These are phyloP conservation scores for Poecilia picta DNA, from an alignment of 2,797 vertebrate species.

Conservation along the genomic window DNA sequence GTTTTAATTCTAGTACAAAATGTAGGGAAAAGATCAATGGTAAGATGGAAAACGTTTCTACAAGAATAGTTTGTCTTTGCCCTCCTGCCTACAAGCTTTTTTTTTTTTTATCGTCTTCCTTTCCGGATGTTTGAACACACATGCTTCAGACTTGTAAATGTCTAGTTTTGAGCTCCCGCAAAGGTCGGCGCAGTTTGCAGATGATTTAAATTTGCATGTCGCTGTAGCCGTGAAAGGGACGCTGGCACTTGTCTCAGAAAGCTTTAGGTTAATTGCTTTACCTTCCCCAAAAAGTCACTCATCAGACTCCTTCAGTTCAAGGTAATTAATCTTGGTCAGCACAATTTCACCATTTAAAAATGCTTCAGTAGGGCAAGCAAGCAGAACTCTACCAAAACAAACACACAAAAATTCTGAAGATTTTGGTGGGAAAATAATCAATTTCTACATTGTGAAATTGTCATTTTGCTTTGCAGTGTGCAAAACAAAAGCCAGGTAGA, in stretches of 20 bases:
- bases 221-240: background rate
- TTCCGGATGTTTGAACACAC: background rate
- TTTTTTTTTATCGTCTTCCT: background rate
- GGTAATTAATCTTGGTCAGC: slow-evolving; percentile 3
- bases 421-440: background rate
- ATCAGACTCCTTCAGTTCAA: background rate
- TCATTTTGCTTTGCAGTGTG: slow-evolving; percentile 44
- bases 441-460: slow-evolving; percentile 17
- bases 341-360: slow-evolving; percentile 1
- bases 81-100: background rate
- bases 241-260: background rate
- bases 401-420: background rate
- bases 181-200: slow-evolving; percentile 2
- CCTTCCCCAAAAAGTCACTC: background rate
- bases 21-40: too few relatives aligned
- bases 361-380: background rate
- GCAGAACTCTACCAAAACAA: background rate
- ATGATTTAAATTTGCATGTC: slow-evolving; percentile 3
- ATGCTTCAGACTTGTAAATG: background rate
- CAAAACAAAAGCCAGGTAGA: slow-evolving; percentile 2
- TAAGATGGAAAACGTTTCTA: background rate
- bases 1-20: background rate
- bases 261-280: slow-evolving; percentile 1
- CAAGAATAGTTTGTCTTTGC: background rate
- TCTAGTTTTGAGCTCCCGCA: background rate